phyloP scores from a whole-genome alignment of 2,888 invertebrate species.

The Epistrophe eligans region DNA sequence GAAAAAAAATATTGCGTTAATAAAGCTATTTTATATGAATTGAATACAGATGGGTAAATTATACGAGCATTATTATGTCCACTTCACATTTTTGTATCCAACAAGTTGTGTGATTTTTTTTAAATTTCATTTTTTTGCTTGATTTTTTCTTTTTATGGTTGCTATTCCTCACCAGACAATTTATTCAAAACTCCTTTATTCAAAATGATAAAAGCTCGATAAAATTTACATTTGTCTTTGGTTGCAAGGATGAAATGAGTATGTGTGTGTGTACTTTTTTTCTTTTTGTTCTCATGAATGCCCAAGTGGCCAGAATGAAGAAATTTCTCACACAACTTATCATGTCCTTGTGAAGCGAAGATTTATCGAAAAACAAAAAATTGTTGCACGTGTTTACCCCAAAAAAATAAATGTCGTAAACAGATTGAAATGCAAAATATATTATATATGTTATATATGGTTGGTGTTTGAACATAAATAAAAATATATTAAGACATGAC shows the following conservation, averaged over 20 bases:
- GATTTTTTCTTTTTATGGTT: not conserved
- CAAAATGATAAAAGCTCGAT: conserved; percentile 16
- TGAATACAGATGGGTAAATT: conserved; percentile 10
- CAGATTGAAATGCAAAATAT: conserved; percentile 40
- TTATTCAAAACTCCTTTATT: conserved; percentile 29
- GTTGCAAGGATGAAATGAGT: not conserved
- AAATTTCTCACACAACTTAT: conserved; percentile 4
- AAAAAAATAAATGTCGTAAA: conserved; percentile 1
- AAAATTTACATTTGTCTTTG: conserved; percentile 33
- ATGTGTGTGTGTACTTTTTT: not conserved
- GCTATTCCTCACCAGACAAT: not conserved
- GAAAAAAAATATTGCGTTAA: not conserved
- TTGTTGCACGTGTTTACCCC: conserved; percentile 45
- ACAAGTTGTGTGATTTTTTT: conserved; percentile 5
- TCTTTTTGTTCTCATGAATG: conserved; percentile 10
- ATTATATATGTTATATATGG: too few relatives aligned
- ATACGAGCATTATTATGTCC: not conserved
- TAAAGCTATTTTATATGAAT: conserved; percentile 19
- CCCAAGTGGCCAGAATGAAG: conserved; percentile 43
- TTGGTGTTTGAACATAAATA: not conserved
- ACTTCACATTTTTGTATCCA: not conserved
- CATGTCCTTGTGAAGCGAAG: not conserved
- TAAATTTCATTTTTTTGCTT: not conserved
- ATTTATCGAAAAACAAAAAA: conserved; percentile 12
- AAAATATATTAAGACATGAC: not conserved